Percentiles rank a stretch among this genome's conserved stretches.
These are phyloP conservation scores for Phortica variegata DNA, from an alignment of 1,140 invertebrate genomes.

Conservation along the genomic window DNA sequence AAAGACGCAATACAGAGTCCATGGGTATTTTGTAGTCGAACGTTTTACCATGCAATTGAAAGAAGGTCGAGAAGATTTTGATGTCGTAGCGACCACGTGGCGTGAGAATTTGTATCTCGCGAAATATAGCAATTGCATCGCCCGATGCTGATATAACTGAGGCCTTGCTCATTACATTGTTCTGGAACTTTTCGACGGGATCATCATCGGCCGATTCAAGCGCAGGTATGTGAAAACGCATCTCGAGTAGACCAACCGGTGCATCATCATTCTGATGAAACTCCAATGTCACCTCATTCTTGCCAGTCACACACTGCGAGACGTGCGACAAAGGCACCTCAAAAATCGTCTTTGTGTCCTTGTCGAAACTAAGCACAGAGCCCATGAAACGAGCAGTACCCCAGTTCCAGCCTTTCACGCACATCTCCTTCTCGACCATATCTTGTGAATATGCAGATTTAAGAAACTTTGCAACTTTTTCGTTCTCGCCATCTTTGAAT, in stretches of 20 bases:
- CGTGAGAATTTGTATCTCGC: slow-evolving; percentile 96
- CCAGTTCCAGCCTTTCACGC: slow-evolving; percentile 99
- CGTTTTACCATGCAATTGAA: slow-evolving; percentile 99
- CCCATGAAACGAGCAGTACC: slow-evolving; percentile 93
- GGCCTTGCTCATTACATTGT: slow-evolving; percentile 95
- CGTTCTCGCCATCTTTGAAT: slow-evolving; percentile 88
- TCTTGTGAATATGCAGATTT: slow-evolving; percentile 80
- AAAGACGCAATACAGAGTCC: slow-evolving; percentile 91
- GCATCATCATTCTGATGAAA: slow-evolving; percentile 99
- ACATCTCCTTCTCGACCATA: slow-evolving; percentile 88
- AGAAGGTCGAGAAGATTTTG: slow-evolving; percentile 96
- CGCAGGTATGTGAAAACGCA: slow-evolving; percentile 95
- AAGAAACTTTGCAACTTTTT: slow-evolving; percentile 85
- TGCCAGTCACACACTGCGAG: slow-evolving; percentile 93
- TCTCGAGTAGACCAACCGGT: slow-evolving; percentile 93
- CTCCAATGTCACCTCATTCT: slow-evolving; percentile 98
- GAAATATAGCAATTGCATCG: slow-evolving; percentile 95
- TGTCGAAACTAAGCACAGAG: slow-evolving; percentile 88
- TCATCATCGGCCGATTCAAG: slow-evolving; percentile 82
- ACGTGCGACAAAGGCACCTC: slow-evolving; percentile 96
- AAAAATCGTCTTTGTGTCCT: slow-evolving; percentile 87
- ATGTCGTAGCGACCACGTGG: slow-evolving; percentile 99
- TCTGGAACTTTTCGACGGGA: slow-evolving; percentile 92
- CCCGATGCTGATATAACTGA: slow-evolving; percentile 97
- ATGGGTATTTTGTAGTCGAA: slow-evolving; percentile 99